phyloP scores from a whole-genome alignment of 2,888 invertebrate genomes.

The Stramonita haemastoma region DNA sequence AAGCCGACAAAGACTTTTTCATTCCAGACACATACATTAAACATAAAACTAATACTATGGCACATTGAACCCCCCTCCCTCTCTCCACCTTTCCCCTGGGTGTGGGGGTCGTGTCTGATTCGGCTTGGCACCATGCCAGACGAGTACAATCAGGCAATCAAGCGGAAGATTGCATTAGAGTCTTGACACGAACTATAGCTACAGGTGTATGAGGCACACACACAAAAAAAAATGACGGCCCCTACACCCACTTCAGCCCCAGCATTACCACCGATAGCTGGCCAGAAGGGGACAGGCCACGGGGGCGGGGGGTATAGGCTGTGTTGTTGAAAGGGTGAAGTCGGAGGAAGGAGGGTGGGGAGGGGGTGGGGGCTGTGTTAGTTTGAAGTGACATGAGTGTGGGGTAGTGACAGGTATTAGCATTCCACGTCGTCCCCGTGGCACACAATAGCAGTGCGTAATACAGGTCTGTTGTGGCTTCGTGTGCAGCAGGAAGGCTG shows the following conservation, averaged over 20 bases:
- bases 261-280: not conserved
- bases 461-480: not conserved
- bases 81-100: not conserved
- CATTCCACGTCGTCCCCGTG: not conserved
- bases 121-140: not conserved
- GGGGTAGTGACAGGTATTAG: slow-evolving; percentile 12
- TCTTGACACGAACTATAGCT: not conserved
- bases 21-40: too few relatives aligned
- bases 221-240: not conserved
- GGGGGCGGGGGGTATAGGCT: not conserved
- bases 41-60: not conserved
- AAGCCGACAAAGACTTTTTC: too few relatives aligned
- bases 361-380: not conserved
- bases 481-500: too few relatives aligned
- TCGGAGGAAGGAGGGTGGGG: too few relatives aligned
- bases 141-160: not conserved
- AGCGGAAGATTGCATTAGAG: slow-evolving; percentile 19
- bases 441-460: slow-evolving; percentile 13
- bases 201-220: not conserved
- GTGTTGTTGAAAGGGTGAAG: not conserved
- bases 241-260: not conserved
- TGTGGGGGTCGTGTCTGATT: not conserved
- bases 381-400: not conserved
- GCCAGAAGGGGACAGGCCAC: not conserved
- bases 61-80: not conserved